These are phyloP conservation scores for Electrona antarctica DNA, from an alignment of 2,113 vertebrate species.

Conservation along the genomic window DNA sequence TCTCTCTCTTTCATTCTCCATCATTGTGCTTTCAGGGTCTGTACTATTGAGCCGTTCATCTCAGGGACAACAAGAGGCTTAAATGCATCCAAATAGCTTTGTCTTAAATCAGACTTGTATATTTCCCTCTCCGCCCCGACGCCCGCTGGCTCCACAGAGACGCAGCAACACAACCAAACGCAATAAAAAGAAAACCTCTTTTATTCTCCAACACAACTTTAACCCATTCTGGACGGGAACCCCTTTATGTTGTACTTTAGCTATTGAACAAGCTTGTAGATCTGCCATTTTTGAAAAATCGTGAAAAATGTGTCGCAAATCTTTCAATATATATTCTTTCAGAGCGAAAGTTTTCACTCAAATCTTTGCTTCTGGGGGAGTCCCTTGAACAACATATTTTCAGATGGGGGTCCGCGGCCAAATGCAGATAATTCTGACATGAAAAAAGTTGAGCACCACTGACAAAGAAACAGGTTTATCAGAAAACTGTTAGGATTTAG, in stretches of 20 bases:
- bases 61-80: constrained; percentile 22
- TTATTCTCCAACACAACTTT: constrained; percentile 43
- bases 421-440: too few species aligned
- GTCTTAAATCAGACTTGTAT: constrained; percentile 49
- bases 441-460: too few species aligned
- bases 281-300: too few species aligned
- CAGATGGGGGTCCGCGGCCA: too few species aligned
- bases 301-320: too few species aligned
- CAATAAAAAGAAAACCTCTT: constrained; percentile 41
- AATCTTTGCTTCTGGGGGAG: too few species aligned
- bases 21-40: background rate
- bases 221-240: background rate
- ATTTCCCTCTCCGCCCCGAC: constrained; percentile 45
- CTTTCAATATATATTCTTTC: too few species aligned
- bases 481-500: too few species aligned
- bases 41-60: constrained; percentile 28
- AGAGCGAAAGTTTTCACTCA: too few species aligned
- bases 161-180: background rate
- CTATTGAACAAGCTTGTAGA: constrained; percentile 14
- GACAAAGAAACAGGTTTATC: too few species aligned
- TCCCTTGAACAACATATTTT: too few species aligned
- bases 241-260: too few species aligned
- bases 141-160: constrained; percentile 22
- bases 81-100: constrained; percentile 55
- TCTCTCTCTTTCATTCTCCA: background rate